These are phyloP conservation scores for Orchesellides sinensis DNA, from an alignment of 2,888 invertebrate genomes.

Conservation along the genomic window DNA sequence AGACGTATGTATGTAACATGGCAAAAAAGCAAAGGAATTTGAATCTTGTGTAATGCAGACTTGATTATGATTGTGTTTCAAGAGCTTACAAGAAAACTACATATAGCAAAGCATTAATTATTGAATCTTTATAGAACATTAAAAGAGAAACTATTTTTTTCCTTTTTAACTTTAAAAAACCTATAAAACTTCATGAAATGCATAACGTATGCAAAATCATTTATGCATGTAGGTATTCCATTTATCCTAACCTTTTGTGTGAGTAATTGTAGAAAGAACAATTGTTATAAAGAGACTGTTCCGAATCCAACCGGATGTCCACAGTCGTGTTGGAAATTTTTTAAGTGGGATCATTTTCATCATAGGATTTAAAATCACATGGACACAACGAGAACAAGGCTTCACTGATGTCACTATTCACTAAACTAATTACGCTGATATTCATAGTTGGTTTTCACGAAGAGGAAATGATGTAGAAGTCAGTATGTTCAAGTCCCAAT, in stretches of 20 bases:
- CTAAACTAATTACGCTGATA: neutral
- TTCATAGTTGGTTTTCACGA: constrained; percentile 42
- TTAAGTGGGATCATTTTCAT: constrained; percentile 72
- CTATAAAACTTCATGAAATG: too few relatives aligned
- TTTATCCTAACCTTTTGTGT: constrained; percentile 69
- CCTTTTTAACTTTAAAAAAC: too few relatives aligned
- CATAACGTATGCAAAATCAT: neutral
- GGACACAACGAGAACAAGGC: constrained; percentile 19
- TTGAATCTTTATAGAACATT: neutral
- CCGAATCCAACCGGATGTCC: constrained; percentile 70
- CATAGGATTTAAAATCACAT: constrained; percentile 19
- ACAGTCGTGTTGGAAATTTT: constrained; percentile 47
- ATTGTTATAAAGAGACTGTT: constrained; percentile 68
- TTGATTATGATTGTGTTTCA: too few relatives aligned
- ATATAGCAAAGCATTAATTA: too few relatives aligned
- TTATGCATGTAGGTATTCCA: neutral
- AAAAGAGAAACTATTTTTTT: constrained; percentile 7
- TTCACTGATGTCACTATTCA: constrained; percentile 36
- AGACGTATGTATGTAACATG: too few relatives aligned
- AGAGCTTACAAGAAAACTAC: too few relatives aligned
- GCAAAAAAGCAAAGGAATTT: too few relatives aligned
- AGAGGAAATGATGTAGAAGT: neutral
- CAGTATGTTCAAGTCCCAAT: constrained; percentile 26
- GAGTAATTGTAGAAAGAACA: constrained; percentile 69
- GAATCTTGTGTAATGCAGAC: too few relatives aligned